A percentile compares a stretch with the other conserved stretches of the same genome.
These are phyloP conservation scores for Argyra leucocephala DNA, from an alignment of 2,888 invertebrate genomes.

Conservation along the genomic window DNA sequence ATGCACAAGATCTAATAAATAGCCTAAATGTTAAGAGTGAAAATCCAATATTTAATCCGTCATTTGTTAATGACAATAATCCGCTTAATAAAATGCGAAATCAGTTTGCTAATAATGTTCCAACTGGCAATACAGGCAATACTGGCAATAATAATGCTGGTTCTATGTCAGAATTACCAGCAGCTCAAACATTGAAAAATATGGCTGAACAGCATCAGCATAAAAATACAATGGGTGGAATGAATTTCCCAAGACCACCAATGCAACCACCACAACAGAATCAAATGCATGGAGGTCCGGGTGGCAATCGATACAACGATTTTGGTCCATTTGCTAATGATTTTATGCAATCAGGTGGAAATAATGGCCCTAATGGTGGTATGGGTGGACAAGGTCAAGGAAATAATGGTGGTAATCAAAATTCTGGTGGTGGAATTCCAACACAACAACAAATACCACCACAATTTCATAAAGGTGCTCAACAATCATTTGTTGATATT, in stretches of 20 bases:
- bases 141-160: constrained; percentile 40
- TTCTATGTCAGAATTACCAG: constrained; percentile 64
- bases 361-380: constrained; percentile 36
- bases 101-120: constrained; percentile 33
- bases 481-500: constrained; percentile 47
- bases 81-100: constrained; percentile 31
- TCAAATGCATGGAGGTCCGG: constrained; percentile 35
- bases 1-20: constrained; percentile 41
- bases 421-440: constrained; percentile 33
- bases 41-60: constrained; percentile 36
- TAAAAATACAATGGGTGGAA: constrained; percentile 60
- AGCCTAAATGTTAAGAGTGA: constrained; percentile 42
- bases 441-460: constrained; percentile 34
- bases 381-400: constrained; percentile 18
- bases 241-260: constrained; percentile 47
- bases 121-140: constrained; percentile 24
- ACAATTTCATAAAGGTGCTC: constrained; percentile 42
- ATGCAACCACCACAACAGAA: constrained; percentile 47
- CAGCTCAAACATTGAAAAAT: constrained; percentile 89
- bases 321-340: constrained; percentile 49
- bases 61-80: constrained; percentile 31
- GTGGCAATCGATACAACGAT: constrained; percentile 50
- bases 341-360: constrained; percentile 38
- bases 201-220: constrained; percentile 97
- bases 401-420: constrained; percentile 33